These are phyloP conservation scores for Dipus sagitta DNA, from an alignment of 2,797 vertebrate species.

Conservation along the genomic window DNA sequence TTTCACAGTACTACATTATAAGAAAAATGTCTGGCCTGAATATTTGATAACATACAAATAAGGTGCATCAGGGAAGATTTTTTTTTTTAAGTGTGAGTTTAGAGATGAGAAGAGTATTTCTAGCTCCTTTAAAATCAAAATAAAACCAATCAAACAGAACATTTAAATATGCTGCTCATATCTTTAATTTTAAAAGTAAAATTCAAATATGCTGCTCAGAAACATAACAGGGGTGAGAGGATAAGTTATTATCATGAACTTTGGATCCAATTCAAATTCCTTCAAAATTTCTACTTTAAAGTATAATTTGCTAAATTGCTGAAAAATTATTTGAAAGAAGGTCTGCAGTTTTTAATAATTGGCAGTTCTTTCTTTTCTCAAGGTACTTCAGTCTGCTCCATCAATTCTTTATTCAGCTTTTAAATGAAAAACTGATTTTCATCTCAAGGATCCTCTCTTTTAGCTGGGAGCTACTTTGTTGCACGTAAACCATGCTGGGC, in stretches of 20 bases:
- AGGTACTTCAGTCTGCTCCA: conserved; percentile 15
- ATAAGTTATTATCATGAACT: conserved; percentile 47
- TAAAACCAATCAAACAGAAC: conserved; percentile 3
- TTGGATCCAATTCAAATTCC: conserved; percentile 50
- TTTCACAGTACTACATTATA: not conserved
- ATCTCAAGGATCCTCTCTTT: conserved; percentile 29
- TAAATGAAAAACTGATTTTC: conserved; percentile 67
- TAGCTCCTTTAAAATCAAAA: conserved; percentile 60
- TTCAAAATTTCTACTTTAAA: conserved; percentile 63
- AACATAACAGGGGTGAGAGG: not conserved
- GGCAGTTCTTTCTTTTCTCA: conserved; percentile 62
- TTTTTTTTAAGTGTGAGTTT: conserved; percentile 25
- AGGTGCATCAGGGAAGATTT: not conserved
- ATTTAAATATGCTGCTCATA: conserved; percentile 16
- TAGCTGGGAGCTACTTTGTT: conserved; percentile 40
- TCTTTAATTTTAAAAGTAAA: conserved; percentile 62
- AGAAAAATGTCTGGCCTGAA: not conserved
- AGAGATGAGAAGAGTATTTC: conserved; percentile 46
- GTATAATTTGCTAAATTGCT: conserved; percentile 59
- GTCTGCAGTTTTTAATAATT: conserved; percentile 67
- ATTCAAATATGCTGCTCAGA: not conserved
- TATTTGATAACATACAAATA: conserved; percentile 27
- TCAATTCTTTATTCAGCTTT: conserved; percentile 69
- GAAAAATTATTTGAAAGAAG: conserved; percentile 70
- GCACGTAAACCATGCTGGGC: not conserved